These are phyloP conservation scores for Teleogryllus oceanicus DNA, from an alignment of 2,888 invertebrate species.

Conservation along the genomic window DNA sequence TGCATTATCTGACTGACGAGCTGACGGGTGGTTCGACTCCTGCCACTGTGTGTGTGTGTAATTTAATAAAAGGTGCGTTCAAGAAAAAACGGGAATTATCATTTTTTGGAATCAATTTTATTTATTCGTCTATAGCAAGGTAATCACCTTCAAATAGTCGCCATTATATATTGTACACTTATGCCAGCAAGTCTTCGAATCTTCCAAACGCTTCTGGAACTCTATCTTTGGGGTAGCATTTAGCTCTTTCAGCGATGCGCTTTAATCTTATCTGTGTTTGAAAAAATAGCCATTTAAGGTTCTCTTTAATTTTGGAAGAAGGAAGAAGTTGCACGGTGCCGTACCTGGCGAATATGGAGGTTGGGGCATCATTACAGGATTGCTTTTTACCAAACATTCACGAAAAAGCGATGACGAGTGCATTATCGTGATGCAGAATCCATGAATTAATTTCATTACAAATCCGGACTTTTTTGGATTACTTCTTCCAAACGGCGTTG, in stretches of 20 bases:
- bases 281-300: neutral
- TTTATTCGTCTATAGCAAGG: neutral
- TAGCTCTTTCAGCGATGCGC: neutral
- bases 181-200: neutral
- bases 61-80: too few relatives aligned
- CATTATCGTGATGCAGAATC: neutral
- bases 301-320: neutral
- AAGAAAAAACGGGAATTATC: too few relatives aligned
- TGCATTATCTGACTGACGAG: too few relatives aligned
- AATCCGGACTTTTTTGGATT: neutral
- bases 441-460: neutral
- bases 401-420: neutral
- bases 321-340: neutral
- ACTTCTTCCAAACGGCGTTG: too few relatives aligned
- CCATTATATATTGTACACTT: neutral
- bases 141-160: neutral
- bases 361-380: neutral
- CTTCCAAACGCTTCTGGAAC: neutral
- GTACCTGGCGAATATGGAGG: neutral
- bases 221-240: too few relatives aligned
- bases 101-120: neutral
- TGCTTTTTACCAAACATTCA: neutral
- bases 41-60: too few relatives aligned
- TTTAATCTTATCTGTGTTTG: neutral
- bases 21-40: too few relatives aligned